These are phyloP conservation scores for Syngnathus acus DNA, from an alignment of 2,797 vertebrate genomes.

Conservation along the genomic window DNA sequence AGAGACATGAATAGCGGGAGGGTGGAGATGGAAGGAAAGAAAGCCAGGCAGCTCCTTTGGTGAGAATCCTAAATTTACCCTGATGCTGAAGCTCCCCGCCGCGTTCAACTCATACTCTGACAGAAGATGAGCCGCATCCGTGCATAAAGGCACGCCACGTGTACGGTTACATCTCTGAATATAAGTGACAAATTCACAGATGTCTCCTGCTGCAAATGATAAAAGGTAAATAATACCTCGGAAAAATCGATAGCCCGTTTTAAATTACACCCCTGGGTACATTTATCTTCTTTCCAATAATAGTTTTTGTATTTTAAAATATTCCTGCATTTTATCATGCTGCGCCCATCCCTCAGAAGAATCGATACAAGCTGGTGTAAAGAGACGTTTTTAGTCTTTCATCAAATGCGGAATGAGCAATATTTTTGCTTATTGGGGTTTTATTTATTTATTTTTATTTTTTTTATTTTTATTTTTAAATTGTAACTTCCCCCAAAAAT, in stretches of 20 bases:
- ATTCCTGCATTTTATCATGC: slow-evolving; percentile 53
- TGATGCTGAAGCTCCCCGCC: slow-evolving; percentile 12
- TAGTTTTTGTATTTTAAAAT: slow-evolving; percentile 25
- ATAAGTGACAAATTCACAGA: slow-evolving; percentile 5
- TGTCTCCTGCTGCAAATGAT: not conserved
- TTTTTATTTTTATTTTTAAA: no score
- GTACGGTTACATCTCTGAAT: slow-evolving; percentile 30
- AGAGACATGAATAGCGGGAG: slow-evolving; percentile 41
- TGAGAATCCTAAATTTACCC: slow-evolving; percentile 44
- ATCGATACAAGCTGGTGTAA: slow-evolving; percentile 44
- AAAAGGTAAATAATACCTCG: slow-evolving; percentile 14
- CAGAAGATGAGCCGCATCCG: slow-evolving; percentile 22
- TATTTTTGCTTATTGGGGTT: no score
- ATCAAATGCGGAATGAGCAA: slow-evolving; percentile 21
- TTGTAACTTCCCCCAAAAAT: no score
- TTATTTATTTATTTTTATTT: no score
- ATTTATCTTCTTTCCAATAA: slow-evolving; percentile 37
- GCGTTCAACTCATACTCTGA: slow-evolving; percentile 26
- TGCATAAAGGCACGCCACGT: slow-evolving; percentile 17
- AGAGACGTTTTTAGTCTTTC: slow-evolving; percentile 42
- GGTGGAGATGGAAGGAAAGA: slow-evolving; percentile 28
- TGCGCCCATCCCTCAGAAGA: slow-evolving; percentile 30
- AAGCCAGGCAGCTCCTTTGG: slow-evolving; percentile 26
- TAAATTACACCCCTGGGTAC: slow-evolving; percentile 27
- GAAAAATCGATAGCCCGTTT: slow-evolving; percentile 13